Evolutionary conservation across 2,888 invertebrate genomes (phyloP).

Genomic region (Erpobdella octoculata): DNA sequence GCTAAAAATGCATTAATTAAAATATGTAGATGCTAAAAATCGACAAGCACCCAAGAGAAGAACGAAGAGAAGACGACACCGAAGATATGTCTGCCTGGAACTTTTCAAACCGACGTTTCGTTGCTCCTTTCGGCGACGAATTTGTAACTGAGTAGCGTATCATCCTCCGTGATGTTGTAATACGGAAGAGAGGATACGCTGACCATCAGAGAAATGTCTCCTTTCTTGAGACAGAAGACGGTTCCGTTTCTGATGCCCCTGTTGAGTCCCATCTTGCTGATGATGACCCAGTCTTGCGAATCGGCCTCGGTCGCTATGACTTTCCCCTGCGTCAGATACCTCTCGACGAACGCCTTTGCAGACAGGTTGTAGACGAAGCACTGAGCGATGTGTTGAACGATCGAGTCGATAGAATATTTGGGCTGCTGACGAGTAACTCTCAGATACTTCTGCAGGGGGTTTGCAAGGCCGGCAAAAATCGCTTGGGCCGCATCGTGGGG

Average conservation of each 20-base stretch:
- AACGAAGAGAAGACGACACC: background rate
- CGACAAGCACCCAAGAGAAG: background rate
- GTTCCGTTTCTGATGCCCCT: constrained; percentile 10
- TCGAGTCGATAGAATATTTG: constrained; percentile 84
- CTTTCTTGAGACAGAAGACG: constrained; percentile 17
- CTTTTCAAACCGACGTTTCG: constrained; percentile 4
- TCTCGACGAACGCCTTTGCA: constrained; percentile 85
- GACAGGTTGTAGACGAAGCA: constrained; percentile 88
- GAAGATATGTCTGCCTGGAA: no score
- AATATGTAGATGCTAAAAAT: no score
- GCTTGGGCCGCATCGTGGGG: constrained; percentile 93
- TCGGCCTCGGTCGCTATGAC: background rate
- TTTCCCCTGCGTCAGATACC: constrained; percentile 64
- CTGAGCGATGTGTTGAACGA: constrained; percentile 77
- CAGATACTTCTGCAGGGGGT: constrained; percentile 89
- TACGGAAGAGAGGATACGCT: constrained; percentile 13
- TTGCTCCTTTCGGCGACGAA: background rate
- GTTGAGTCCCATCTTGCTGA: constrained; percentile 2
- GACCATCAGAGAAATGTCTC: constrained; percentile 8
- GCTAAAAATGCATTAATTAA: no score
- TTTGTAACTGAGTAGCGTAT: background rate
- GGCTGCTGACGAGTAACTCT: constrained; percentile 92
- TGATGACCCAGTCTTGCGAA: constrained; percentile 15
- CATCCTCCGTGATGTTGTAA: constrained; percentile 16
- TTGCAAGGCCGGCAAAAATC: constrained; percentile 90